A percentile compares a stretch with the other conserved stretches of the same genome.
Conservation (phyloP, 2,797 vertebrate species). For the Syndactyla subalaris region DNA sequence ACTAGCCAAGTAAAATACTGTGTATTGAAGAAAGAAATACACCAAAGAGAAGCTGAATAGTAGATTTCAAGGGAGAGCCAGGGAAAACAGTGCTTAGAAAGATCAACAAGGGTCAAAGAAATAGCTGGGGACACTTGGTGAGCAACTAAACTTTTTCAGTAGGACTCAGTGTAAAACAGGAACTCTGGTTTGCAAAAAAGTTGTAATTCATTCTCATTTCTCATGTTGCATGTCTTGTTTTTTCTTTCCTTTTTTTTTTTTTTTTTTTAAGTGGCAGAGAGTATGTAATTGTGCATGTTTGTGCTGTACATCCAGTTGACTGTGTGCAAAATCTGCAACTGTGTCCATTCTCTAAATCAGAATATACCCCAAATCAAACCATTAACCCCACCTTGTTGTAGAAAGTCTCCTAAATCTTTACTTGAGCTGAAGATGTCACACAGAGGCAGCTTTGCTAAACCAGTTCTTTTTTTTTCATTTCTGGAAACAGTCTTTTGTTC, state of each 20-base stretch:
- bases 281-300: neutral
- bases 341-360: neutral
- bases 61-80: neutral
- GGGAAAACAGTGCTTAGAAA: neutral
- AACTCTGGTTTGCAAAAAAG: neutral
- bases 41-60: neutral
- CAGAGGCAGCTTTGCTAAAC: neutral
- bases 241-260: rapidly evolving
- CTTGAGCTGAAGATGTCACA: rapidly evolving
- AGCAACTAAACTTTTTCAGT: neutral
- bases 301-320: neutral
- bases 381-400: neutral
- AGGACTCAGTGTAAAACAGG: neutral
- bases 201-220: neutral
- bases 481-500: neutral
- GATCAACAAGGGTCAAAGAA: neutral
- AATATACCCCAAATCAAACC: neutral
- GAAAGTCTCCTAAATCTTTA: neutral
- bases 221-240: neutral
- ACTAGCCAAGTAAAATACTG: neutral
- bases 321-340: neutral
- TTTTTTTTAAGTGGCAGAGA: neutral
- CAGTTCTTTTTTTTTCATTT: neutral
- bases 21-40: neutral
- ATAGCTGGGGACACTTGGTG: neutral